Evolutionary conservation across 1,140 invertebrate genomes (phyloP).

Genomic region (Pseudobourletiella spinata): DNA sequence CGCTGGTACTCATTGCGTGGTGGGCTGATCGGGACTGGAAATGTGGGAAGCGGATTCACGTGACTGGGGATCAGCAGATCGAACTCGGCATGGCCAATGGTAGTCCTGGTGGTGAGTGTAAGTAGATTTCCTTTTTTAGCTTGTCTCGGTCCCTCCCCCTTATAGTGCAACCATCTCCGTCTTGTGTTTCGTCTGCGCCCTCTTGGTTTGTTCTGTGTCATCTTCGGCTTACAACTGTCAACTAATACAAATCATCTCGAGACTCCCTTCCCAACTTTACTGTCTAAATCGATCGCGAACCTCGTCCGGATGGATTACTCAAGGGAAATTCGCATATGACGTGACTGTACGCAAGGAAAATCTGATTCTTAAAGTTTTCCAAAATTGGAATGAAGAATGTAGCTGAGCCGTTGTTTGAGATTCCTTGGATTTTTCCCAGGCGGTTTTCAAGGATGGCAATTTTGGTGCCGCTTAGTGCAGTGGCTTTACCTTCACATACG

Average conservation of each 20-base stretch:
- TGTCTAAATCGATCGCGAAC: too few species aligned
- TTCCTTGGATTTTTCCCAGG: too few species aligned
- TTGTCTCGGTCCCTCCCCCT: too few species aligned
- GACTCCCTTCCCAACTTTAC: background rate
- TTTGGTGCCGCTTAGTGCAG: too few species aligned
- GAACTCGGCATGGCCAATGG: conserved; percentile 43
- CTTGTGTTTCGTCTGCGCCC: background rate
- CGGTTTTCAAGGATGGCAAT: too few species aligned
- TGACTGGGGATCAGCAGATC: conserved; percentile 39
- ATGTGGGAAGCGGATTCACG: conserved; percentile 37
- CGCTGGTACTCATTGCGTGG: conserved; percentile 48
- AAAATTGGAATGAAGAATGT: too few species aligned
- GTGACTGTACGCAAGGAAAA: too few species aligned
- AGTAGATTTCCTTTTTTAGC: conserved; percentile 34
- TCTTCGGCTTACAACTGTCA: background rate
- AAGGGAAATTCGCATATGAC: too few species aligned
- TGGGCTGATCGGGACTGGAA: conserved; percentile 45
- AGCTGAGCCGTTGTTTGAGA: too few species aligned
- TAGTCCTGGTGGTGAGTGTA: conserved; percentile 39
- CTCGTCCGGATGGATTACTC: too few species aligned
- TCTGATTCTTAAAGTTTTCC: too few species aligned
- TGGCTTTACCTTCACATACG: too few species aligned
- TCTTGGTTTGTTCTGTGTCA: background rate
- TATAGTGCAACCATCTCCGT: background rate
- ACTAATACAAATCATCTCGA: background rate